Conservation (phyloP, 2,888 invertebrate species). For the Andrena trimmerana region DNA sequence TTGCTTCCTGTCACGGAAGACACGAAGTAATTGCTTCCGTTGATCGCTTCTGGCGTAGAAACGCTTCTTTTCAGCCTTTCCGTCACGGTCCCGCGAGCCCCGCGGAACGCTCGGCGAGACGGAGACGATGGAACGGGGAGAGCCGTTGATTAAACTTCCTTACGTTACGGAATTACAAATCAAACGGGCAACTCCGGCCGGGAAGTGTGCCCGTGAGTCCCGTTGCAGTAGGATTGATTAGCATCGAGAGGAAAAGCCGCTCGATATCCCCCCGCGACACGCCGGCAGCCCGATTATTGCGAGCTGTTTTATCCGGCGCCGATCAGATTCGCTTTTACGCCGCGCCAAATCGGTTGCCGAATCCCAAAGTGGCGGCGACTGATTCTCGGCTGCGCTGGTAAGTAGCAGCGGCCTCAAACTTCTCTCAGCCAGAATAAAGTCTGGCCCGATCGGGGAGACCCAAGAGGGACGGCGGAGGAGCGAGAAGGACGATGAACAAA, state of each 20-base stretch:
- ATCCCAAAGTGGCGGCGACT: constrained; percentile 56
- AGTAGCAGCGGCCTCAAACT: constrained; percentile 42
- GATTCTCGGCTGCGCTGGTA: constrained; percentile 47
- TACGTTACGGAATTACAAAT: not conserved
- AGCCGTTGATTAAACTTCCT: constrained; percentile 4
- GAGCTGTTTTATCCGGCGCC: constrained; percentile 13
- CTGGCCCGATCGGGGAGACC: constrained; percentile 42
- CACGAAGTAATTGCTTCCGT: constrained; percentile 56
- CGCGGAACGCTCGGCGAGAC: not conserved
- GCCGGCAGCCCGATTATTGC: constrained; percentile 9
- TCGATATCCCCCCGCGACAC: constrained; percentile 16
- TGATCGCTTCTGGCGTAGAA: constrained; percentile 40
- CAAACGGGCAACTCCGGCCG: not conserved
- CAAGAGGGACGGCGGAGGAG: constrained; percentile 23
- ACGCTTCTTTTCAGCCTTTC: constrained; percentile 26
- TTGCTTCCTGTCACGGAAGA: constrained; percentile 58
- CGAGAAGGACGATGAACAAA: constrained; percentile 56
- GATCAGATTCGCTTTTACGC: constrained; percentile 52
- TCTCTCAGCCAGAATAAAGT: constrained; percentile 56
- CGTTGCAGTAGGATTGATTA: constrained; percentile 33
- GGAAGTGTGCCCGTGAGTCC: not conserved
- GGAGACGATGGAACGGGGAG: not conserved
- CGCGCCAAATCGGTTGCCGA: constrained; percentile 39
- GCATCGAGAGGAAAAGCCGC: not conserved
- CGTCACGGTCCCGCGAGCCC: not conserved